These are phyloP conservation scores for Synaphobranchus kaupii DNA, from an alignment of 2,797 vertebrate genomes.

Conservation along the genomic window DNA sequence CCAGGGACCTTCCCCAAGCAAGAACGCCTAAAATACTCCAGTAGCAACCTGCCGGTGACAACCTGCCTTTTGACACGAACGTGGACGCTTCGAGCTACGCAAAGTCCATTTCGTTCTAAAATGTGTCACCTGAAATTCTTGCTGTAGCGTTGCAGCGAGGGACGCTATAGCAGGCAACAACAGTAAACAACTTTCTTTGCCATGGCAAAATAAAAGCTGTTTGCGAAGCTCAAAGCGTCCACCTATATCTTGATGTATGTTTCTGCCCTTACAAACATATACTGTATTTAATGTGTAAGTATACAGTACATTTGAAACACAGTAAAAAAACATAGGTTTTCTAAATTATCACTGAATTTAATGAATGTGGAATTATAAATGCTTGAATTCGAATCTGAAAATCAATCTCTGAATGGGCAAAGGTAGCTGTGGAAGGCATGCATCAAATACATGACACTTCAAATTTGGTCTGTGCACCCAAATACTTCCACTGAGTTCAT, in stretches of 20 bases:
- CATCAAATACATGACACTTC: not conserved
- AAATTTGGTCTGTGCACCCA: not conserved
- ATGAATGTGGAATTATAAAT: not conserved
- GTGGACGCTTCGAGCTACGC: too few species aligned
- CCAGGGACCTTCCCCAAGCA: conserved; percentile 17
- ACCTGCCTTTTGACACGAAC: not conserved
- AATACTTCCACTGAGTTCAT: not conserved
- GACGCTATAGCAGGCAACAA: too few species aligned
- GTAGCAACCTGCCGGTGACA: not conserved
- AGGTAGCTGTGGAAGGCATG: not conserved
- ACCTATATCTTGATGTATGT: too few species aligned
- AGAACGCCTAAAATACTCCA: conserved; percentile 29
- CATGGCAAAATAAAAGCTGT: too few species aligned
- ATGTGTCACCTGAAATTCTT: too few species aligned
- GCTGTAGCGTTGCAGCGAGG: too few species aligned
- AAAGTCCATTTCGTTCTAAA: too few species aligned
- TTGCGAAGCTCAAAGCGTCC: too few species aligned
- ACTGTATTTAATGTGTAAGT: not conserved
- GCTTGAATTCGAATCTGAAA: not conserved
- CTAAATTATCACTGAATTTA: not conserved
- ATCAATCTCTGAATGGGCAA: not conserved
- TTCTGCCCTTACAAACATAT: too few species aligned
- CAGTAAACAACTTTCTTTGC: too few species aligned
- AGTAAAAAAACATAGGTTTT: not conserved
- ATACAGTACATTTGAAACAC: conserved; percentile 13